These are phyloP conservation scores for Molorchus minor DNA, from an alignment of 2,888 invertebrate species.

Conservation along the genomic window DNA sequence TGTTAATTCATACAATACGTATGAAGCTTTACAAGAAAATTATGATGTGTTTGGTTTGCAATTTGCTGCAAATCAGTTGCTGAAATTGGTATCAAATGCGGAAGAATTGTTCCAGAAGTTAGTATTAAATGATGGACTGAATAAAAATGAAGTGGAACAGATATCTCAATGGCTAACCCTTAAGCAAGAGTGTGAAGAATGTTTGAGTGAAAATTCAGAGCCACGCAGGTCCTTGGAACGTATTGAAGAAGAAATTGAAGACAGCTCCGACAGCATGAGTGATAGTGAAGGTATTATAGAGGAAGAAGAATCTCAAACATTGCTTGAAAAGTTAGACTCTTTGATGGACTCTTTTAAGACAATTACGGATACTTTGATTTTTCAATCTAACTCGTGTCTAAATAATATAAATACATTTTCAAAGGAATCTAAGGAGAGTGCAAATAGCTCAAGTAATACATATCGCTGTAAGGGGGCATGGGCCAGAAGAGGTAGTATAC, in stretches of 20 bases:
- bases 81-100: slow-evolving; percentile 83
- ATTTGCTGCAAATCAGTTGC: slow-evolving; percentile 85
- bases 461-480: slow-evolving; percentile 56
- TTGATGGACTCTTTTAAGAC: slow-evolving; percentile 76
- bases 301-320: slow-evolving; percentile 70
- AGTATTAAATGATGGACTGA: slow-evolving; percentile 74
- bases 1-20: slow-evolving; percentile 69
- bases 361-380: slow-evolving; percentile 75
- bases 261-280: slow-evolving; percentile 45
- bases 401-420: slow-evolving; percentile 38
- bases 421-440: slow-evolving; percentile 55
- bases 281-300: slow-evolving; percentile 62
- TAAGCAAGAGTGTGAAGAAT: slow-evolving; percentile 89
- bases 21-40: slow-evolving; percentile 52
- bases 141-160: slow-evolving; percentile 78
- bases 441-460: slow-evolving; percentile 52
- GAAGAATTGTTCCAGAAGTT: slow-evolving; percentile 84
- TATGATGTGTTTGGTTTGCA: slow-evolving; percentile 75
- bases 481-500: slow-evolving; percentile 60
- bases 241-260: slow-evolving; percentile 65
- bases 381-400: slow-evolving; percentile 56
- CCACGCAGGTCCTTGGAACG: slow-evolving; percentile 65
- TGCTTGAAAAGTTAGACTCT: slow-evolving; percentile 76
- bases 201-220: slow-evolving; percentile 70
- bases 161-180: slow-evolving; percentile 84